Percentiles rank a stretch among this genome's conserved stretches.
Conservation (phyloP, 2,888 invertebrate genomes). For the Epicampocera succincta region DNA sequence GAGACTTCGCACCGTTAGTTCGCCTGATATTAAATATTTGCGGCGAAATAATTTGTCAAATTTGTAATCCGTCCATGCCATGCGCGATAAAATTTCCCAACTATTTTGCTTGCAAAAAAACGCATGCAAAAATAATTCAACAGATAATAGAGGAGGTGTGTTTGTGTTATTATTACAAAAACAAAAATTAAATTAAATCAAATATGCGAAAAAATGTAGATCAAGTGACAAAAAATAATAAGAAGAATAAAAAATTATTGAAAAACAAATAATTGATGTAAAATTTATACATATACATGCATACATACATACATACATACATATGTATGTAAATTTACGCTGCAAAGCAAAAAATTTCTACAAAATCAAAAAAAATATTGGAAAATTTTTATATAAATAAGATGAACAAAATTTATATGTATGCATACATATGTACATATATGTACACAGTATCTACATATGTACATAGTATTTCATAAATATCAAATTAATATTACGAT, state of each 20-base stretch:
- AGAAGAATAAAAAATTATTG: constrained; percentile 1
- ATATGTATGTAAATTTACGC: no score
- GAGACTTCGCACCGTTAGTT: constrained; percentile 73
- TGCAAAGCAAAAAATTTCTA: not conserved
- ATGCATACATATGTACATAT: no score
- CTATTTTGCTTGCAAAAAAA: constrained; percentile 82
- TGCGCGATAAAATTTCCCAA: constrained; percentile 82
- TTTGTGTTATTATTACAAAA: constrained; percentile 21
- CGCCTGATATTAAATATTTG: constrained; percentile 76
- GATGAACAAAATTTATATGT: no score
- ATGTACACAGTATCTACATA: no score
- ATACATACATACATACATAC: no score
- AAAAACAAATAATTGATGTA: constrained; percentile 11
- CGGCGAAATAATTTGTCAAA: constrained; percentile 80
- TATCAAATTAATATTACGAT: no score
- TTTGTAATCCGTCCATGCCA: constrained; percentile 82
- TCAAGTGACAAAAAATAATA: constrained; percentile 14
- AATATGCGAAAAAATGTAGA: not conserved
- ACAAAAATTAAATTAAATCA: constrained; percentile 32
- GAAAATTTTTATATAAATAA: not conserved
- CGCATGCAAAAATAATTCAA: constrained; percentile 81
- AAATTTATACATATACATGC: no score
- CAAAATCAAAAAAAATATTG: not conserved
- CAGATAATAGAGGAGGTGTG: constrained; percentile 80
- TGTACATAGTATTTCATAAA: no score